Evolutionary conservation across 2,888 invertebrate species (phyloP), one percentile per base, ranked within the genome.

Genomic region (Drosophila borborema): DNA sequence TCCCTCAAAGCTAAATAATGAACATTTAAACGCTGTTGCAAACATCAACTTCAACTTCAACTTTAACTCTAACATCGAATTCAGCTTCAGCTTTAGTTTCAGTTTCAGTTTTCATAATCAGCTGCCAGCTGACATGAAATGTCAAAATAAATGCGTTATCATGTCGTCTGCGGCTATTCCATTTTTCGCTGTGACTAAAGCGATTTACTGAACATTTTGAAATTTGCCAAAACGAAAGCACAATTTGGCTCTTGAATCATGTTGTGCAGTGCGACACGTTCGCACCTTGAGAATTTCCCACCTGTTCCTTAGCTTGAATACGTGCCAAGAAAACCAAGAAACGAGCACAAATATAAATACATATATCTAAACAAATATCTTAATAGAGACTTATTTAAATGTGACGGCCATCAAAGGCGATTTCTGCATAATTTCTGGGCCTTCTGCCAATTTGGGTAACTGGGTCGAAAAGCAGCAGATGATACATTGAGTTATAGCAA

Each of bases 311-410:
- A 59, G 54, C 75, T 65, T 36, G 40, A 68, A 56, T 82, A 74
- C 86, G 86, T 88, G 89, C 78, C 71, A 77, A 71, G 81, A 71
- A 88, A 88, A 56, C 64, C 64, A 67, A 82, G 41, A 59, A 36
- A 23, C 34, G 31, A 43, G 20, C 61, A 23, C 23, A 16, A 16
- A 38, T 53, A 61, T n/a, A 41, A 31, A 48, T 4, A 20, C 2
- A 20, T 7, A 23, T 14, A 65, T 36, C 36, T 48, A 41, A 51
- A 51, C 46, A 43, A 14, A 49, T 18, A 36, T 68, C 46, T 46
- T 16, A 34, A 20, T 43, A 18, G 23, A 45, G 36, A 18, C 34
- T 23, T 28, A 77, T 64, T 56, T 38, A 60, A 56, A 77, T 58
- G 20, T 38, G 2, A 36, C 49, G 54, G 41, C 60, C 62, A 62